These are phyloP conservation scores for Leuciscus waleckii DNA, from an alignment of 2,797 vertebrate species.

Conservation along the genomic window DNA sequence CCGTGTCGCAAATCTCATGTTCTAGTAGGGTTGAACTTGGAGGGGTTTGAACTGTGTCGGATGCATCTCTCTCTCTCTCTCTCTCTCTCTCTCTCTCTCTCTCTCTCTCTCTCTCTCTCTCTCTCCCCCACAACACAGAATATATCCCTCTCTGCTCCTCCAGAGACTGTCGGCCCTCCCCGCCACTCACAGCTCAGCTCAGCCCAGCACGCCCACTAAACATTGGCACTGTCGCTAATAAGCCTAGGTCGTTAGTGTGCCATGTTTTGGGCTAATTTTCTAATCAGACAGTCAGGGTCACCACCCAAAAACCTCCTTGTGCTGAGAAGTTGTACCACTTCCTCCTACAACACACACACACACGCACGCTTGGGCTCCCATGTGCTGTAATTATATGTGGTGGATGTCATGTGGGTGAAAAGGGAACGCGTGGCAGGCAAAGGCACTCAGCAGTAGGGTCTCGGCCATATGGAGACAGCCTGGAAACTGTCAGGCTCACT, in stretches of 20 bases:
- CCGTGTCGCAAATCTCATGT: conserved; percentile 58
- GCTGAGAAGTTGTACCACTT: conserved; percentile 41
- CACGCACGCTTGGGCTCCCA: conserved; percentile 52
- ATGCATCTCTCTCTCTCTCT: background rate
- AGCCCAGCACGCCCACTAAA: conserved; percentile 55
- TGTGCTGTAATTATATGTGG: conserved; percentile 77
- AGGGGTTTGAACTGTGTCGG: conserved; percentile 27
- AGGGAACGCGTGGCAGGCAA: conserved; percentile 76
- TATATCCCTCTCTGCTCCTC: conserved; percentile 10
- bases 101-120: no score
- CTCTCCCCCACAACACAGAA: conserved; percentile 6
- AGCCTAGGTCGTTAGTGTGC: conserved; percentile 63
- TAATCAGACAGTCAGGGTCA: conserved; percentile 57
- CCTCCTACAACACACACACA: conserved; percentile 15
- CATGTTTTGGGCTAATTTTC: conserved; percentile 63
- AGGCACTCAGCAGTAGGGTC: conserved; percentile 72
- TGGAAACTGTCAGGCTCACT: conserved; percentile 87
- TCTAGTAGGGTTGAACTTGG: conserved; percentile 58
- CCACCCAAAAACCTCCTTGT: conserved; percentile 62
- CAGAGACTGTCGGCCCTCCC: conserved; percentile 30
- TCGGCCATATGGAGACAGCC: conserved; percentile 84
- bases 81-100: no score
- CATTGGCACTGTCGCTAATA: conserved; percentile 56
- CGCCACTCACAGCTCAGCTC: conserved; percentile 32
- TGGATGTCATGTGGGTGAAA: conserved; percentile 83